Base-by-base conservation (phyloP, 2,113 vertebrate genomes). In the Serinus canaria region DNA sequence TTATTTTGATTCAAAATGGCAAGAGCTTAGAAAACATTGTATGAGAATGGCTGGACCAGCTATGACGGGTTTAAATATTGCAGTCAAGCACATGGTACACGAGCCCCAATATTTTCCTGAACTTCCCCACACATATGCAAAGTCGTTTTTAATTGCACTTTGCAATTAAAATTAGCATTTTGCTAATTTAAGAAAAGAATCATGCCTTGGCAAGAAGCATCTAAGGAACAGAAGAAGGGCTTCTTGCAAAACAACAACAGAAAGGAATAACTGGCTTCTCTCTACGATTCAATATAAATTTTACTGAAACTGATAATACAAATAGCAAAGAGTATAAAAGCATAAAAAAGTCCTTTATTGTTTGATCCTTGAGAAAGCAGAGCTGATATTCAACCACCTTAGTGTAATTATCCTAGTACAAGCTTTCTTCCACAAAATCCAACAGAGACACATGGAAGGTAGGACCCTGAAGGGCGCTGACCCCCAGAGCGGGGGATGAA, bases 31-130 rank as follows among this genome's bases (percentile, higher is more conserved):
- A 58, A 91, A 95, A 90, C 20, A 44, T 1, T 49, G 10, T 28
- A 67, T 46, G 67, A 83, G 59, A 80, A 68, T 2, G 1, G 56
- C 44, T 92, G 68, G 60, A 90, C 76, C 58, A 77, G 60, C 50
- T 37, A 47, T 41, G 52, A 86, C 4, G 12, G 30, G 33, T 67
- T 95, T 82, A 91, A 94, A 78, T 69, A 62, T 43, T 90, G 75
- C 46, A 75, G 62, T 69, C 41, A 67, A 82, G 67, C 67, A 95
- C 37, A 73, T 49, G 64, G 70, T 28, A 66, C 20, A 60, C 77
- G 52, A 95, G 70, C 68, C 85, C 62, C n/a, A 94, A 31, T 90
- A 77, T 92, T 88, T 91, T 95, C 58, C 79, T 89, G 62, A 92
- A 79, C 87, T 89, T 89, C 81, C 66, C 49, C 58, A 35, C 15